Percentiles rank a stretch among this genome's conserved stretches.
These are phyloP conservation scores for Salticus scenicus DNA, from an alignment of 2,888 invertebrate genomes.

Conservation along the genomic window DNA sequence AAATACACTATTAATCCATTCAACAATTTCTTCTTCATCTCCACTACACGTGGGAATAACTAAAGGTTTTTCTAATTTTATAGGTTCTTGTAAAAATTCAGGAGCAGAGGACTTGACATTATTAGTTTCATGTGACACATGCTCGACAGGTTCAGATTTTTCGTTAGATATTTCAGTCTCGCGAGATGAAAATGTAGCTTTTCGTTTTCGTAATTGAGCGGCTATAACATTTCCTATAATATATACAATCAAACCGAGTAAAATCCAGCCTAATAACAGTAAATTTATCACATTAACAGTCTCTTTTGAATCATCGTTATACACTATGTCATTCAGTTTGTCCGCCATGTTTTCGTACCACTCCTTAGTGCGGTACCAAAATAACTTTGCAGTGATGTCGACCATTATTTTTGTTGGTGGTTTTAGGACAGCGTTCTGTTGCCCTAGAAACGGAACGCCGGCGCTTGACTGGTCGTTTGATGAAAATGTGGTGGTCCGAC, in stretches of 20 bases:
- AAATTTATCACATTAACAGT: constrained; percentile 62
- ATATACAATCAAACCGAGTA: constrained; percentile 58
- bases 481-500: background rate
- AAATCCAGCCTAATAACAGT: constrained; percentile 64
- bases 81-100: background rate
- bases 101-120: constrained; percentile 20
- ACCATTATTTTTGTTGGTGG: constrained; percentile 56
- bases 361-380: constrained; percentile 65
- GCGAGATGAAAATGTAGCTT: constrained; percentile 16
- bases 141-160: constrained; percentile 11
- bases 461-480: background rate
- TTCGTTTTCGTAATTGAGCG: constrained; percentile 52
- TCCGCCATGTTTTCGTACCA: constrained; percentile 63
- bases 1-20: constrained; percentile 57
- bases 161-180: constrained; percentile 38
- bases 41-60: constrained; percentile 36
- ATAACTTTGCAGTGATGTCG: constrained; percentile 65
- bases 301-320: constrained; percentile 61
- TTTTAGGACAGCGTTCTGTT: constrained; percentile 30
- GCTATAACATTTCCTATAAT: constrained; percentile 60
- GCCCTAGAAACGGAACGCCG: constrained; percentile 55
- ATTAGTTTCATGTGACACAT: constrained; percentile 48
- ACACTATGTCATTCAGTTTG: constrained; percentile 61
- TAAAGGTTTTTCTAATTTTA: constrained; percentile 7
- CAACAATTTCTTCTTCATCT: constrained; percentile 36